These are phyloP conservation scores for Scomberomorus guttatus DNA, from an alignment of 2,797 vertebrate genomes.

Conservation along the genomic window DNA sequence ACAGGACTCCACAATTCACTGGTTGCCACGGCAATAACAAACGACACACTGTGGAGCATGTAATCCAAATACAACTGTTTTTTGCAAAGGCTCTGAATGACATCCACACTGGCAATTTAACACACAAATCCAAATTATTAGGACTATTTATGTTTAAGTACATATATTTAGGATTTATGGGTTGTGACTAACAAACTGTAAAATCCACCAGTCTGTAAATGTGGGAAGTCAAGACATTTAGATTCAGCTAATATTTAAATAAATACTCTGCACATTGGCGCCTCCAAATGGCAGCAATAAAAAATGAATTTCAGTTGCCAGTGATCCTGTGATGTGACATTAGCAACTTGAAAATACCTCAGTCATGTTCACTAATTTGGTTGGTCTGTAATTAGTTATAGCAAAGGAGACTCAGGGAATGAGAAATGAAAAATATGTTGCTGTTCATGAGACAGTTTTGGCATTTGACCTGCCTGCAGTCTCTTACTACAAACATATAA, in stretches of 20 bases:
- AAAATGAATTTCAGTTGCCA: neutral
- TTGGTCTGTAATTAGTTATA: neutral
- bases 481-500: neutral
- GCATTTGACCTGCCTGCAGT: neutral
- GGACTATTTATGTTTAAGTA: neutral
- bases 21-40: neutral
- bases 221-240: neutral
- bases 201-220: neutral
- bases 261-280: neutral
- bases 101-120: neutral
- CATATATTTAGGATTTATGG: neutral
- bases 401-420: neutral
- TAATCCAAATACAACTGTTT: neutral
- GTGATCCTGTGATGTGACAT: conserved; percentile 3
- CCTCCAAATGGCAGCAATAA: conserved; percentile 3
- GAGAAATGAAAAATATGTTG: neutral
- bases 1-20: neutral
- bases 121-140: neutral
- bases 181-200: neutral
- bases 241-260: neutral
- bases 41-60: neutral
- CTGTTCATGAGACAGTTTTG: neutral
- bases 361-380: neutral
- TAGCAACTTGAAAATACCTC: neutral
- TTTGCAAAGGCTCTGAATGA: neutral